Conservation (phyloP, 2,113 vertebrate species). For the Mobula hypostoma region DNA sequence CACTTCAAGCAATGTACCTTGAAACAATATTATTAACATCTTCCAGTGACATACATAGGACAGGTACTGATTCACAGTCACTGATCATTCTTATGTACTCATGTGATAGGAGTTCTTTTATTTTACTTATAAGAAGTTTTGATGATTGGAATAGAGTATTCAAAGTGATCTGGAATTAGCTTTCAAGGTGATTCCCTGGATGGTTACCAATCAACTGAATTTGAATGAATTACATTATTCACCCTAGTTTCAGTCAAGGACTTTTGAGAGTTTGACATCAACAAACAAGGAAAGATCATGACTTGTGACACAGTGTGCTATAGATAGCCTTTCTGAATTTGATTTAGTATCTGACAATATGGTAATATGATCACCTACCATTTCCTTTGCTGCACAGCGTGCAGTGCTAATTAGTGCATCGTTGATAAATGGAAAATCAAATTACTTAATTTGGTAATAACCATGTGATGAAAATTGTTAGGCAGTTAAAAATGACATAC, state of each 20-base stretch:
- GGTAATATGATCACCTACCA: constrained; percentile 16
- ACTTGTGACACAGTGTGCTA: neutral
- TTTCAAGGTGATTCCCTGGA: neutral
- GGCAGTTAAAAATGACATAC: neutral
- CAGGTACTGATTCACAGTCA: constrained; percentile 25
- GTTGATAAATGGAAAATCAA: neutral
- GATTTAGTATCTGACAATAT: constrained; percentile 29
- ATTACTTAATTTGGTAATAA: neutral
- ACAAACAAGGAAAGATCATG: constrained; percentile 21
- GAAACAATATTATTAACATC: constrained; percentile 19
- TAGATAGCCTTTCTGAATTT: constrained; percentile 21
- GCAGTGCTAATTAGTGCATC: neutral
- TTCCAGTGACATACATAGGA: constrained; percentile 27
- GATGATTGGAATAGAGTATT: constrained; percentile 19
- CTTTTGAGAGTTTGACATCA: constrained; percentile 28
- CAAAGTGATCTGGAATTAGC: constrained; percentile 33
- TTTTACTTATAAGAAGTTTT: neutral
- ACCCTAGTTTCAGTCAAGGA: constrained; percentile 21
- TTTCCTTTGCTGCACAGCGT: neutral
- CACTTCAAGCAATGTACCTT: constrained; percentile 11
- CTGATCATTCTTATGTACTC: constrained; percentile 1
- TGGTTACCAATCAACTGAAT: constrained; percentile 8
- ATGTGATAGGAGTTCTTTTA: neutral
- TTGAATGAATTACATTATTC: constrained; percentile 13
- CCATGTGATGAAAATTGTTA: neutral